phyloP scores from a whole-genome alignment of 1,140 invertebrate genomes.

The Hyposmocoma kahamanoa region DNA sequence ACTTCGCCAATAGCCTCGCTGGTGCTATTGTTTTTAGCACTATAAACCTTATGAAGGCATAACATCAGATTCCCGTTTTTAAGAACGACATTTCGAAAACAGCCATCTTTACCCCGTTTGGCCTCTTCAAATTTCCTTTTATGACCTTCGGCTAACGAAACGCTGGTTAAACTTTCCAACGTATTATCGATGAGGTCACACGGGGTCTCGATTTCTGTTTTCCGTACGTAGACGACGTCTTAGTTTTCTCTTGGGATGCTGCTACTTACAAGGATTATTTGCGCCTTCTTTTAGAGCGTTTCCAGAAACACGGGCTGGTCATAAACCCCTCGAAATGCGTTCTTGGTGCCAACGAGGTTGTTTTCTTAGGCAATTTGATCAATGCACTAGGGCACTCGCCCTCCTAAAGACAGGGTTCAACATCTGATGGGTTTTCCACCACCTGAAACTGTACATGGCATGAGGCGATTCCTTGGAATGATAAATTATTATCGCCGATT shows the following conservation, averaged over 20 bases:
- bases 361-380: neutral
- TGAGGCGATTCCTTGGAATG: slow-evolving; percentile 25
- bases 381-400: neutral
- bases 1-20: neutral
- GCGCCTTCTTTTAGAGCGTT: neutral
- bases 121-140: too few relatives aligned
- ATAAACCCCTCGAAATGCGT: neutral
- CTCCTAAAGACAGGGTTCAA: neutral
- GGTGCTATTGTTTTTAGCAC: neutral
- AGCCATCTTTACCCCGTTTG: neutral
- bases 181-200: neutral
- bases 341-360: neutral
- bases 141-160: neutral
- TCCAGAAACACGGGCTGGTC: neutral
- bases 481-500: slow-evolving; percentile 26
- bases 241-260: neutral
- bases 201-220: neutral
- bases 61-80: neutral
- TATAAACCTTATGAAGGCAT: neutral
- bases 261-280: neutral
- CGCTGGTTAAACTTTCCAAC: neutral
- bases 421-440: neutral
- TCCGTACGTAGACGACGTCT: neutral
- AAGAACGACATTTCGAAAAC: neutral
- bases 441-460: slow-evolving; percentile 11